Evolutionary conservation across 2,888 invertebrate genomes (phyloP).

Genomic region (Hirudinaria manillensis): DNA sequence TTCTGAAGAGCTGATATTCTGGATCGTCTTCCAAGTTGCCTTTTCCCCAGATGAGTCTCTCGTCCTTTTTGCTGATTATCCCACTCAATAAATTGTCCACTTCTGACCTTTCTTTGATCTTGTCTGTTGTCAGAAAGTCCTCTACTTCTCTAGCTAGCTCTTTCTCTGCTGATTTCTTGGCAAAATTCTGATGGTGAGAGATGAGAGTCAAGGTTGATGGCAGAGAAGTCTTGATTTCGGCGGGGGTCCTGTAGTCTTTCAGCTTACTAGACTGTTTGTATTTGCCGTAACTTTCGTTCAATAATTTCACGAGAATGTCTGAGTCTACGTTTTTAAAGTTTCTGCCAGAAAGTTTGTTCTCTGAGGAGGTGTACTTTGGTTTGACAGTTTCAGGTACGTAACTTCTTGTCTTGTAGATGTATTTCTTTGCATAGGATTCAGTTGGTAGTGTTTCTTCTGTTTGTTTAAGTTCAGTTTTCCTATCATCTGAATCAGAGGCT

Average conservation of each 20-base stretch:
- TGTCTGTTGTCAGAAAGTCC: conserved; percentile 8
- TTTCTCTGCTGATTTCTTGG: background rate
- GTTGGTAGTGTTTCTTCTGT: background rate
- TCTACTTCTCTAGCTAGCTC: conserved; percentile 25
- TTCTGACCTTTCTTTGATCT: background rate
- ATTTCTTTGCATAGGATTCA: conserved; percentile 3
- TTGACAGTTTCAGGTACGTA: background rate
- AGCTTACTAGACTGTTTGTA: conserved; percentile 10
- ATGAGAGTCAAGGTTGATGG: background rate
- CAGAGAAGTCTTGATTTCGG: background rate
- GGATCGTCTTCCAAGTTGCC: background rate
- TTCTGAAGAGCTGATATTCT: background rate
- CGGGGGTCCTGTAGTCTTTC: background rate
- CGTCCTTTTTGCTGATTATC: conserved; percentile 26
- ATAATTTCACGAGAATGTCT: conserved; percentile 5
- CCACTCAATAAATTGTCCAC: conserved; percentile 1
- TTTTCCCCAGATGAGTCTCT: conserved; percentile 12
- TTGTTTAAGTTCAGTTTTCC: background rate
- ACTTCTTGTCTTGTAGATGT: conserved; percentile 1
- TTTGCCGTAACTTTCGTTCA: conserved; percentile 27
- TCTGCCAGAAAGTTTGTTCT: background rate
- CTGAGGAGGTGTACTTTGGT: background rate
- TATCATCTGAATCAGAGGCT: background rate
- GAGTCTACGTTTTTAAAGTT: conserved; percentile 25
- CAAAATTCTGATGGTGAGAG: background rate